These are phyloP conservation scores for Dasysyrphus albostriatus DNA, from an alignment of 2,888 invertebrate genomes.

Conservation along the genomic window DNA sequence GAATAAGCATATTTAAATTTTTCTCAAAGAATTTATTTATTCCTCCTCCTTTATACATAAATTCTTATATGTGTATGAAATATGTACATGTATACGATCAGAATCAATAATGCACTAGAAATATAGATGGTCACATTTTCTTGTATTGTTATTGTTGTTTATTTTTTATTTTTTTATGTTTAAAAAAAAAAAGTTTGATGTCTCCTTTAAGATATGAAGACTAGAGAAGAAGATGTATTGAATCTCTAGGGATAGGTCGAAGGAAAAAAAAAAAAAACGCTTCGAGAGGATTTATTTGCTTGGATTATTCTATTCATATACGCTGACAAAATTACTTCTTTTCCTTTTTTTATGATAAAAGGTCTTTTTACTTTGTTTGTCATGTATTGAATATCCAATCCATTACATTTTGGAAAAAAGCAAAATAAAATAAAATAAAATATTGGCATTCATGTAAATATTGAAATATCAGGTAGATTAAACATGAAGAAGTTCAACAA, in stretches of 20 bases:
- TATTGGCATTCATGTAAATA: slow-evolving; percentile 37
- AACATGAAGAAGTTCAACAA: slow-evolving; percentile 7
- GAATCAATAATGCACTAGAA: slow-evolving; percentile 26
- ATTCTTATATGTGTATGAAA: background rate
- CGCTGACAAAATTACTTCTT: slow-evolving; percentile 1
- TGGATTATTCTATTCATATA: slow-evolving; percentile 22
- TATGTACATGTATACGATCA: background rate
- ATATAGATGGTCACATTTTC: slow-evolving; percentile 14
- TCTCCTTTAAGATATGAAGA: background rate
- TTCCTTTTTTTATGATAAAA: slow-evolving; percentile 15
- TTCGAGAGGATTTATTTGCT: slow-evolving; percentile 25
- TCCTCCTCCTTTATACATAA: background rate
- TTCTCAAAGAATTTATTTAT: slow-evolving; percentile 20
- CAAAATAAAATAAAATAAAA: background rate
- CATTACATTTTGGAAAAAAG: slow-evolving; percentile 18
- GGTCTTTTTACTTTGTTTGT: slow-evolving; percentile 6
- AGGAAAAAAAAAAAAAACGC: background rate
- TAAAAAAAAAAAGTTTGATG: background rate
- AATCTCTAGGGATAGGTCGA: background rate
- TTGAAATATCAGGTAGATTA: slow-evolving; percentile 43
- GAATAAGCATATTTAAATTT: slow-evolving; percentile 34
- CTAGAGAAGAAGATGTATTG: background rate
- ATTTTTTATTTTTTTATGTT: background rate
- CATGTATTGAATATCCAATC: slow-evolving; percentile 28
- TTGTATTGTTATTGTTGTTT: background rate